Conservation (phyloP, 2,888 invertebrate species). For the Spodoptera littoralis region DNA sequence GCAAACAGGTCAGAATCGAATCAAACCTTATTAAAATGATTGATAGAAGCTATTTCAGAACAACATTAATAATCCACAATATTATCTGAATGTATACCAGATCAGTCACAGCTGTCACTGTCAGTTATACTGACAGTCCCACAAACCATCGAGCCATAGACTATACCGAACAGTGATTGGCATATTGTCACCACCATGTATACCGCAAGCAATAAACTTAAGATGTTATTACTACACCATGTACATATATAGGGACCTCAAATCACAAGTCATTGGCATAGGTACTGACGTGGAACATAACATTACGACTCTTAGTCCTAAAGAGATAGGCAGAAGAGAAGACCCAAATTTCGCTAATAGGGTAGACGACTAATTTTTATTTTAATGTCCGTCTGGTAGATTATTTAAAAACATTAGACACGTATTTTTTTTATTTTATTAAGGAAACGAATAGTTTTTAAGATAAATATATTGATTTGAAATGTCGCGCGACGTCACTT, state of each 20-base stretch:
- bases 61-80: constrained; percentile 2
- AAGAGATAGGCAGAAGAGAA: no score
- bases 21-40: background rate
- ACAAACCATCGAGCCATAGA: constrained; percentile 6
- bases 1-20: no score
- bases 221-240: constrained; percentile 2
- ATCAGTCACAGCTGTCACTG: constrained; percentile 19
- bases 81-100: background rate
- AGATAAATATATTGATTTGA: no score
- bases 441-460: no score
- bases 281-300: constrained; percentile 4
- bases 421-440: no score
- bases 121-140: constrained; percentile 13
- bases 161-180: constrained; percentile 27
- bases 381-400: no score
- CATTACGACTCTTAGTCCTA: no score
- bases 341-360: no score
- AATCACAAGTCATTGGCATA: constrained; percentile 16
- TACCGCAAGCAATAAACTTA: constrained; percentile 15
- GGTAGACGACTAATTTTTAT: no score
- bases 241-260: constrained; percentile 11
- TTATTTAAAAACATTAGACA: no score
- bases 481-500: no score
- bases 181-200: constrained; percentile 6
- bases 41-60: constrained; percentile 6